Evolutionary conservation across 2,888 invertebrate genomes (phyloP).

Genomic region (Lasioglossum zephyrum): DNA sequence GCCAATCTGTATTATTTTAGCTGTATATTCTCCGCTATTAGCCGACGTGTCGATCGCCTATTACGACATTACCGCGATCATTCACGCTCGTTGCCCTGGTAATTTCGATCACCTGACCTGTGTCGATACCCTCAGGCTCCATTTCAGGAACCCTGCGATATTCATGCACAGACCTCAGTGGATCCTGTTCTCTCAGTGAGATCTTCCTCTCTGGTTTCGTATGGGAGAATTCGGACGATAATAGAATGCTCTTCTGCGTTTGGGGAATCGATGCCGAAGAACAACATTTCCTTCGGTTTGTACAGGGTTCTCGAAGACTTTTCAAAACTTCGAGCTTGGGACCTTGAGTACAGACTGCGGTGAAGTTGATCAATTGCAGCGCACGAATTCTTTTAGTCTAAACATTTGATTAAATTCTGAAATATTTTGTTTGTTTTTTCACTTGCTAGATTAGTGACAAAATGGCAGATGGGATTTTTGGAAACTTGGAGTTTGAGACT

Average conservation of each 20-base stretch:
- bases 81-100: conserved; percentile 20
- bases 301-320: no score
- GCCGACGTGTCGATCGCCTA: conserved; percentile 45
- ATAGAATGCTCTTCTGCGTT: background rate
- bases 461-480: no score
- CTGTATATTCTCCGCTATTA: conserved; percentile 44
- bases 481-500: no score
- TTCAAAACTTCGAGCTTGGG: no score
- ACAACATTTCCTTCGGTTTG: background rate
- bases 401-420: no score
- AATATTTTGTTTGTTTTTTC: no score
- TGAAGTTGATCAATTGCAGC: no score
- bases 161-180: background rate
- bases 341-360: no score
- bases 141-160: background rate
- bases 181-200: background rate
- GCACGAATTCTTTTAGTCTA: no score
- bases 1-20: conserved; percentile 58
- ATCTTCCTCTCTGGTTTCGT: background rate
- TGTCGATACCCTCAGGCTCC: conserved; percentile 10
- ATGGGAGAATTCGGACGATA: background rate
- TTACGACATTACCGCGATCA: conserved; percentile 54
- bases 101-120: conserved; percentile 22
- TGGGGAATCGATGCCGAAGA: background rate
- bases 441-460: no score